Conservation (phyloP, 30 jellyfish, hydroid and myxozoan genomes). For the Aurelia aurita complex sp. Pacific region DNA sequence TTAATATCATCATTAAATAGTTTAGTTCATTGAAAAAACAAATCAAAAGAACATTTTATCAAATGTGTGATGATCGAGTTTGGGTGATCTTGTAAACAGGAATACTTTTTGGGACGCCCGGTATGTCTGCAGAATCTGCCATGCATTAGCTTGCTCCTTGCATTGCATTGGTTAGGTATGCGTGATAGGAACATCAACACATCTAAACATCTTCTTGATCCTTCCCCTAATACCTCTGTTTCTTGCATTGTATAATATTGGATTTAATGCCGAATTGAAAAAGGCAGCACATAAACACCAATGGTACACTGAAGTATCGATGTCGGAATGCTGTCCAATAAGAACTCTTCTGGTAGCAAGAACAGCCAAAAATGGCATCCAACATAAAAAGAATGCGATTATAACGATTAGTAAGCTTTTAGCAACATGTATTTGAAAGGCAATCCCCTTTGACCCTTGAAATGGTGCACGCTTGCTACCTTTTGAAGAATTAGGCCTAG, state of each 20-base stretch:
- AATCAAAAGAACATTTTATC: no score
- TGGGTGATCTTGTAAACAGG: no score
- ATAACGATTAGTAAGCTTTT: slow-evolving; percentile 39
- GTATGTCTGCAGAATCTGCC: no score
- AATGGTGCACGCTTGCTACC: neutral
- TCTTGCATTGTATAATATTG: slow-evolving; percentile 37
- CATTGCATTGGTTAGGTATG: no score
- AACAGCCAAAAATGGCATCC: slow-evolving; percentile 68
- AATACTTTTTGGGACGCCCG: no score
- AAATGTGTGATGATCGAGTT: no score
- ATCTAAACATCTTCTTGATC: slow-evolving; percentile 18
- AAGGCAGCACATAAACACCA: slow-evolving; percentile 35
- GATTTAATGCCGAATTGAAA: slow-evolving; percentile 38
- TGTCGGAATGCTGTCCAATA: neutral
- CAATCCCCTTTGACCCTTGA: slow-evolving; percentile 3
- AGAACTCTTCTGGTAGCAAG: slow-evolving; percentile 20
- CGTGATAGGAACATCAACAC: no score
- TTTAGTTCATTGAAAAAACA: no score
- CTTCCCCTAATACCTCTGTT: slow-evolving; percentile 23
- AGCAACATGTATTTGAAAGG: slow-evolving; percentile 42
- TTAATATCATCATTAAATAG: no score
- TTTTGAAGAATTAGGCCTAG: neutral
- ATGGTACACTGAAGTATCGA: slow-evolving; percentile 33
- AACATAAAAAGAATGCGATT: slow-evolving; percentile 44
- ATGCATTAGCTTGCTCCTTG: no score